These are phyloP conservation scores for Lacanobia wlatinum DNA, from an alignment of 2,888 invertebrate genomes.

Conservation along the genomic window DNA sequence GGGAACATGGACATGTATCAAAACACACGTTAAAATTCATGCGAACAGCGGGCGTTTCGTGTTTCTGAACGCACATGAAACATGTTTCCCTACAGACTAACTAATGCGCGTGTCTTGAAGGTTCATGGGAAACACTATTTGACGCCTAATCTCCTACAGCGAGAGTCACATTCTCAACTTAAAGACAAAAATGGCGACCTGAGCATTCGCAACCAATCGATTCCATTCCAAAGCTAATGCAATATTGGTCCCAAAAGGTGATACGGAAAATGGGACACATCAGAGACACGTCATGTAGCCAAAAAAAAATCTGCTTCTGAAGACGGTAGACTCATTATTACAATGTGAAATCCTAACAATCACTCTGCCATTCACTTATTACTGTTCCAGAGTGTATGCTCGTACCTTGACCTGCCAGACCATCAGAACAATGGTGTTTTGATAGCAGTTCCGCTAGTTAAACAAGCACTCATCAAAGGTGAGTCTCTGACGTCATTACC, in stretches of 20 bases:
- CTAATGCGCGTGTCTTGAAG: neutral
- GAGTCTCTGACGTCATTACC: constrained; percentile 37
- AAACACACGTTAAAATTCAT: neutral
- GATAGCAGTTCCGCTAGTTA: constrained; percentile 30
- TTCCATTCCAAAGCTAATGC: too few relatives aligned
- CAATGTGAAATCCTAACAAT: too few relatives aligned
- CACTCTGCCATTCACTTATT: neutral
- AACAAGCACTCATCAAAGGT: constrained; percentile 19
- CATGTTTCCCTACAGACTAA: neutral
- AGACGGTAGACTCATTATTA: too few relatives aligned
- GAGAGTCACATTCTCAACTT: too few relatives aligned
- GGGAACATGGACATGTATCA: neutral
- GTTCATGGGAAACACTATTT: neutral
- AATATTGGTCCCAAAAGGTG: too few relatives aligned
- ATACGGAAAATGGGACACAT: too few relatives aligned
- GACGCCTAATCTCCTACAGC: neutral
- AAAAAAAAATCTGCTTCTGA: too few relatives aligned
- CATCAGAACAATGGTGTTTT: constrained; percentile 51
- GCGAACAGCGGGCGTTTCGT: neutral
- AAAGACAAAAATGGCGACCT: neutral
- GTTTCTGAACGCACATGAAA: neutral
- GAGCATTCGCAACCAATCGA: too few relatives aligned
- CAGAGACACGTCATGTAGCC: too few relatives aligned
- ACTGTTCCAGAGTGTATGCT: neutral
- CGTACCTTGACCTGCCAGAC: constrained; percentile 16